A percentile compares a stretch with the other conserved stretches of the same genome.
Conservation (phyloP, 2,113 vertebrate genomes). For the Datnioides undecimradiatus region DNA sequence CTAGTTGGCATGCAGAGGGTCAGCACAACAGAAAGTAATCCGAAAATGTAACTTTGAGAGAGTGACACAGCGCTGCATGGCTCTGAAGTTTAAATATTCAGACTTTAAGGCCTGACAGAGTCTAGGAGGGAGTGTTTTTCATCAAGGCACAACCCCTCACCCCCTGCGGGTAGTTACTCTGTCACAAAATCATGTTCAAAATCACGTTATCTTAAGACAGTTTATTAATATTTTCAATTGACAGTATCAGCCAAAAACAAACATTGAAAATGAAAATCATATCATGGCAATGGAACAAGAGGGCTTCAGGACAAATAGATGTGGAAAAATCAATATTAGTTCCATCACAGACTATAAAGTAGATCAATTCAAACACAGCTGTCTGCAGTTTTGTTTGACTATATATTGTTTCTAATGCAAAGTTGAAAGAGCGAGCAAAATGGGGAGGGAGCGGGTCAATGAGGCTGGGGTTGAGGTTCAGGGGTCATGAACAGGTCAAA, state of each 20-base stretch:
- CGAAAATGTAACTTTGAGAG: slow-evolving; percentile 8
- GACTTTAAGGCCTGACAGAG: neutral
- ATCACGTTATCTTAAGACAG: slow-evolving; percentile 73
- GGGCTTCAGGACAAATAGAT: slow-evolving; percentile 42
- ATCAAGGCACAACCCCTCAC: neutral
- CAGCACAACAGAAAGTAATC: slow-evolving; percentile 3
- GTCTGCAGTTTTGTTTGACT: slow-evolving; percentile 56
- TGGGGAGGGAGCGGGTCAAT: slow-evolving; percentile 24
- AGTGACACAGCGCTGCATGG: neutral
- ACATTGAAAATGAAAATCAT: slow-evolving; percentile 69
- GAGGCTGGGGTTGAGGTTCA: slow-evolving; percentile 31
- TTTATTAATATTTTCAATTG: slow-evolving; percentile 83
- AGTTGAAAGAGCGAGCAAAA: slow-evolving; percentile 57
- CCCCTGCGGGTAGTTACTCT: too few species aligned
- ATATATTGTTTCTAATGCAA: slow-evolving; percentile 65
- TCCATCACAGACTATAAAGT: slow-evolving; percentile 63
- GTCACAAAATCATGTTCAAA: slow-evolving; percentile 16
- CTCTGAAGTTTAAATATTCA: neutral
- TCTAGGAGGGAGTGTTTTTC: neutral
- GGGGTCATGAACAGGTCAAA: slow-evolving; percentile 21
- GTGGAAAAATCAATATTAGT: slow-evolving; percentile 53
- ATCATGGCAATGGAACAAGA: slow-evolving; percentile 54
- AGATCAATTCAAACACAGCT: slow-evolving; percentile 58
- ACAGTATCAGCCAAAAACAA: slow-evolving; percentile 82
- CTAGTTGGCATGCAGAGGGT: slow-evolving; percentile 18